phyloP scores from a whole-genome alignment of 2,888 invertebrate genomes.

The Hyposoter didymator region DNA sequence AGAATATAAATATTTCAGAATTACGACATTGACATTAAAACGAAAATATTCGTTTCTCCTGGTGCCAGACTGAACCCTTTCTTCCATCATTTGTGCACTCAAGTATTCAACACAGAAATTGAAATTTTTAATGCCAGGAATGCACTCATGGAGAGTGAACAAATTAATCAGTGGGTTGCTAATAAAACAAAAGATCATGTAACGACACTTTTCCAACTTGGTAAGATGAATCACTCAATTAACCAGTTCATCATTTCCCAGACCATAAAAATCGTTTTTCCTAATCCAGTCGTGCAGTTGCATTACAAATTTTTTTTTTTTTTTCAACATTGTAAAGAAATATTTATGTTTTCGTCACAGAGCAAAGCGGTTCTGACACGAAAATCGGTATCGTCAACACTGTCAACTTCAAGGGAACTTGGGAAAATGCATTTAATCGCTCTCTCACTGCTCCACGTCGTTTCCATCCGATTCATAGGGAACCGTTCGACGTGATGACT shows the following conservation, averaged over 20 bases:
- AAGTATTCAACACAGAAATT: not conserved
- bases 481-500: not conserved
- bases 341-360: not conserved
- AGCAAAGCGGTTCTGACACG: not conserved
- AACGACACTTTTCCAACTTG: not conserved
- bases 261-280: not conserved
- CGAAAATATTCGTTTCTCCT: not conserved
- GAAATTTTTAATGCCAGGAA: not conserved
- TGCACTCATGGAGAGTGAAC: not conserved
- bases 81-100: not conserved
- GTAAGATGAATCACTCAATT: not conserved
- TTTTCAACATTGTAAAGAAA: too few species aligned
- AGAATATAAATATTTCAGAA: not conserved
- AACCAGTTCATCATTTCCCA: too few species aligned
- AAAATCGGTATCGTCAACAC: not conserved
- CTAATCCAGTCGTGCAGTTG: too few species aligned
- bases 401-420: conserved; percentile 9
- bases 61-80: not conserved
- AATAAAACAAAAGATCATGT: not conserved
- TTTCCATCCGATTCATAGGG: not conserved
- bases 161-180: conserved; percentile 3
- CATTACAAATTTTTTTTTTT: not conserved
- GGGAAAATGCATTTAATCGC: not conserved
- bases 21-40: not conserved
- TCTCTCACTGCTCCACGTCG: not conserved